phyloP scores from a whole-genome alignment of 2,113 vertebrate genomes.

The Crotophaga sulcirostris region DNA sequence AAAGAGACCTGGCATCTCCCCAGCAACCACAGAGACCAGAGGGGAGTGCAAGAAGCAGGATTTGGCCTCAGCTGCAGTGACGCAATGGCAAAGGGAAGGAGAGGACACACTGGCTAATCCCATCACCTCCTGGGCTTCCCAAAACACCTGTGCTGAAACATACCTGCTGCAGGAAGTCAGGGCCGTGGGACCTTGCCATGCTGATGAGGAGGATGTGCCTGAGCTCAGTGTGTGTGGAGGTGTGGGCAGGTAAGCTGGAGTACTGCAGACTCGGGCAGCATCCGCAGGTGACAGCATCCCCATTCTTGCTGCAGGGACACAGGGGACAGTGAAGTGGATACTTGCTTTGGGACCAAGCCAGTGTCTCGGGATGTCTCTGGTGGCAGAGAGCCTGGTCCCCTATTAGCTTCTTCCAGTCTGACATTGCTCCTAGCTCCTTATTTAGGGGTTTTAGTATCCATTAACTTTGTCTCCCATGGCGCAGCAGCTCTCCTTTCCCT shows the following conservation, averaged over 20 bases:
- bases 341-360: rapidly evolving
- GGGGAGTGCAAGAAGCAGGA: neutral
- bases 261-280: neutral
- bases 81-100: neutral
- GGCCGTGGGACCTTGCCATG: rapidly evolving
- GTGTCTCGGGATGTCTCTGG: neutral
- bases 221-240: neutral
- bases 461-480: neutral
- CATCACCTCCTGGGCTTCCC: neutral
- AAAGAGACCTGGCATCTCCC: neutral
- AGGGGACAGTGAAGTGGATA: neutral
- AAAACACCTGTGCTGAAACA: neutral
- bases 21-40: neutral
- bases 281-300: neutral
- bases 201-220: neutral
- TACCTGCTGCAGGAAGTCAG: rapidly evolving
- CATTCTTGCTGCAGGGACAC: neutral
- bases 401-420: neutral
- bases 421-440: neutral
- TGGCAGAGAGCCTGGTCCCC: neutral
- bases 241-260: neutral
- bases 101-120: neutral
- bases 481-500: neutral
- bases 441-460: neutral
- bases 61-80: neutral